Evolutionary conservation across 2,797 vertebrate species (phyloP), one percentile per base, ranked within the genome.

Genomic region (Pseudopleuronectes americanus): DNA sequence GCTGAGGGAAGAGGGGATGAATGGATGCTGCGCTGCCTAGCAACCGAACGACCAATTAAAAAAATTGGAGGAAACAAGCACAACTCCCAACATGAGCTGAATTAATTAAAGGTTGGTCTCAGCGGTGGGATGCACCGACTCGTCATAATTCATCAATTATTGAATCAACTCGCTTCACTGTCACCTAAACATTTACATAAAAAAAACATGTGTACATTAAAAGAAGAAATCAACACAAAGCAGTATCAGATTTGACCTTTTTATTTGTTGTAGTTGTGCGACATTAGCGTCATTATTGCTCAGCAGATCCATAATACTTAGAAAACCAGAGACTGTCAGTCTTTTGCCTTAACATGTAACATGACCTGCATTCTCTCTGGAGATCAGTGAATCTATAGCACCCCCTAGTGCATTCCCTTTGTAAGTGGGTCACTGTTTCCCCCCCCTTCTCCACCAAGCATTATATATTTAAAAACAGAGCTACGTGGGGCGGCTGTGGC

Each of bases 21-120:
- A 83, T 76, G 84, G 86, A 88, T 75, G 89, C 77, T 79, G 87
- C 63, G 80, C 78, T 86, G 87, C 90, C 80, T 86, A 77, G 90
- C 88, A 90, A 92, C 90, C 83, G 47, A 16, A 8, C 64, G 14
- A 71, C 89, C 89, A 91, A 90, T 92, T 17, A 79, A 38, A 74
- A 38, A 61, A 68, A 73, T 23, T 23, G 53, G 38, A 16, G 23
- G 36, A 22, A 53, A 28, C 2, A 33, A n/a, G 22, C 10, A 33
- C 51, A 58, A 13, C 8, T 59, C 3, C 33, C 5, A 7, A 10
- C 0, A 51, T 56, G 4, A 2, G 1, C 17, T 55, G 21, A 55
- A 62, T 45, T 56, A 8, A 57, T 6, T 24, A 36, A 48, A 52
- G 0, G 4, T 62, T 0, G 31, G 31, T 33, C 31, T 33, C 31